Conservation (phyloP, 2,888 invertebrate genomes). For the Callosobruchus maculatus region DNA sequence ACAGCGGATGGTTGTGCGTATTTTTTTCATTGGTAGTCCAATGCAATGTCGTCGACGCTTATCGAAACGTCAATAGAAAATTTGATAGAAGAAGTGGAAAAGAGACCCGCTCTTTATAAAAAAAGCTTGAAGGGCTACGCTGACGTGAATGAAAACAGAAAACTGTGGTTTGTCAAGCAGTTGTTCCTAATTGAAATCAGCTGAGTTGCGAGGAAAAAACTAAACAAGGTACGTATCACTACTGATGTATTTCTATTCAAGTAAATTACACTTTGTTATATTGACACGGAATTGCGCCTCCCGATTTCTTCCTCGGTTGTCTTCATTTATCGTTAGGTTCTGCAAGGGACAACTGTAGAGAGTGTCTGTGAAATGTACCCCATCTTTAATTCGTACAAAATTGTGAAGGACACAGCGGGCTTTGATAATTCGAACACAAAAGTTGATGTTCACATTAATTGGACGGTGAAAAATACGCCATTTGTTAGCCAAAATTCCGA, state of each 20-base stretch:
- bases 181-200: conserved; percentile 11
- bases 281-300: conserved; percentile 19
- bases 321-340: conserved; percentile 16
- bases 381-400: conserved; percentile 16
- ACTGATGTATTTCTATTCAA: conserved; percentile 8
- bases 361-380: conserved; percentile 16
- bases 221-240: conserved; percentile 18
- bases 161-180: neutral
- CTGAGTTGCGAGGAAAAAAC: conserved; percentile 19
- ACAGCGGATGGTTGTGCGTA: conserved; percentile 4
- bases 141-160: neutral
- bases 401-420: conserved; percentile 17
- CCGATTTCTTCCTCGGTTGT: conserved; percentile 19
- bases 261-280: conserved; percentile 20
- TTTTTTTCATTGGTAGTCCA: neutral
- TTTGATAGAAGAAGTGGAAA: neutral
- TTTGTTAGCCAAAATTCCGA: conserved; percentile 36
- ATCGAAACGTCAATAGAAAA: neutral
- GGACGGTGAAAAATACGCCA: conserved; percentile 33
- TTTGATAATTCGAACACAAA: conserved; percentile 20
- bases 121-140: neutral
- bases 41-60: neutral
- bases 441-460: conserved; percentile 10
- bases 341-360: conserved; percentile 9
- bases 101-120: neutral